Evolutionary conservation across 2,888 invertebrate genomes (phyloP).

Genomic region (Spialia ferax): DNA sequence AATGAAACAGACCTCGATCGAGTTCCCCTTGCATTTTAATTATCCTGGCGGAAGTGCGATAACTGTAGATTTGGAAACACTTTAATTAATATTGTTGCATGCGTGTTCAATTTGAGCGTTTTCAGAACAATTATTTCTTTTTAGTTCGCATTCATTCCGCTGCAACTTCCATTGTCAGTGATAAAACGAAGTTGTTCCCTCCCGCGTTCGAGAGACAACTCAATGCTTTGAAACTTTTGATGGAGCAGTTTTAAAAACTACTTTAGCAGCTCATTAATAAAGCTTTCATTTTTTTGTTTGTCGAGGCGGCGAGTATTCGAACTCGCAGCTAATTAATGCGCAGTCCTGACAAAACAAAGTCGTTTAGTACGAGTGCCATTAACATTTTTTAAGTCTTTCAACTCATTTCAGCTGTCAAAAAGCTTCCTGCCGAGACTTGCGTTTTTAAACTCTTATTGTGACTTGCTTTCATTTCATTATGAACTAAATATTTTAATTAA

Average conservation of each 20-base stretch:
- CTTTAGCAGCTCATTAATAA: constrained; percentile 39
- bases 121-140: constrained; percentile 64
- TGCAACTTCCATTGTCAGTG: constrained; percentile 39
- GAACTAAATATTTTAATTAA: constrained; percentile 6
- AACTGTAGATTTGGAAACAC: constrained; percentile 80
- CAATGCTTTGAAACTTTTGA: constrained; percentile 44
- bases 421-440: constrained; percentile 27
- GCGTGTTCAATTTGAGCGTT: constrained; percentile 72
- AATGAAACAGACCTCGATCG: constrained; percentile 64
- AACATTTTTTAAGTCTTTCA: constrained; percentile 33
- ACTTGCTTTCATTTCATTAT: constrained; percentile 21
- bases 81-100: constrained; percentile 83
- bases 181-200: constrained; percentile 40
- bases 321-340: constrained; percentile 39
- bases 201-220: constrained; percentile 42
- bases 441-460: constrained; percentile 22
- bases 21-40: constrained; percentile 82
- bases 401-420: constrained; percentile 36
- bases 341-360: constrained; percentile 40
- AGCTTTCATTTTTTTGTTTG: constrained; percentile 33
- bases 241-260: constrained; percentile 38
- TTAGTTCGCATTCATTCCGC: constrained; percentile 50
- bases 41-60: constrained; percentile 78
- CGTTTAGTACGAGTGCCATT: constrained; percentile 38
- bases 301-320: constrained; percentile 28